These are phyloP conservation scores for Chaetodon auriga DNA, from an alignment of 2,113 vertebrate genomes.

Conservation along the genomic window DNA sequence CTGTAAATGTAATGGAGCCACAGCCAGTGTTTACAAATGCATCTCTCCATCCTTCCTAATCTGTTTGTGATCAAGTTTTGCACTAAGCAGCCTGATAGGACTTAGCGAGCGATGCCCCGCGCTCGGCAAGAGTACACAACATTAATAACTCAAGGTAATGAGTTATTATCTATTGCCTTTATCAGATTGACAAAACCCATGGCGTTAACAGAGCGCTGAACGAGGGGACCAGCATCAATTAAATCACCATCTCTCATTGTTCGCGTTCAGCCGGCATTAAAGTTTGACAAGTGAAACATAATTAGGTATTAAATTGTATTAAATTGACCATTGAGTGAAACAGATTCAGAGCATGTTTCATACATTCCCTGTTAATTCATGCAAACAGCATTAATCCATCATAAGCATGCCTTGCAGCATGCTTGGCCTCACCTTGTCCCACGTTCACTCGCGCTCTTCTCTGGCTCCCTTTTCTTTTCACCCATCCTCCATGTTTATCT, in stretches of 20 bases:
- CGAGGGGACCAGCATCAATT: conserved; percentile 66
- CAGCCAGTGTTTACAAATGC: conserved; percentile 41
- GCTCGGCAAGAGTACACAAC: conserved; percentile 26
- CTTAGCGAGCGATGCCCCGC: not conserved
- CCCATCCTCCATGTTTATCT: not conserved
- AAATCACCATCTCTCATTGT: conserved; percentile 70
- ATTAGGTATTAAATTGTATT: conserved; percentile 80
- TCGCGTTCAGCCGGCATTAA: conserved; percentile 57
- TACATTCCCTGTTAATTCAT: conserved; percentile 74
- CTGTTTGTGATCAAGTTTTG: conserved; percentile 42
- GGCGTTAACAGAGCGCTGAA: conserved; percentile 43
- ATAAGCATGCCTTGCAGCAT: conserved; percentile 38
- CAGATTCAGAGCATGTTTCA: conserved; percentile 73
- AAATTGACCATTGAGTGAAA: conserved; percentile 80
- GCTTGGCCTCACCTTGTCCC: conserved; percentile 40
- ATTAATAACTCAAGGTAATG: conserved; percentile 63
- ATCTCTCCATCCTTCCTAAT: conserved; percentile 28
- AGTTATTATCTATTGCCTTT: conserved; percentile 66
- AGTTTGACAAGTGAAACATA: conserved; percentile 78
- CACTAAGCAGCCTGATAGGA: conserved; percentile 15
- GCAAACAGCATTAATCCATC: conserved; percentile 76
- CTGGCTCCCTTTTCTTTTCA: not conserved
- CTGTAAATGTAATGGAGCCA: not conserved
- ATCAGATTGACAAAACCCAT: conserved; percentile 61
- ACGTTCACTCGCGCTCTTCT: conserved; percentile 30